Evolutionary conservation across 2,888 invertebrate genomes (phyloP), one percentile per base, ranked within the genome.

Genomic region (Cataglyphis cursor): DNA sequence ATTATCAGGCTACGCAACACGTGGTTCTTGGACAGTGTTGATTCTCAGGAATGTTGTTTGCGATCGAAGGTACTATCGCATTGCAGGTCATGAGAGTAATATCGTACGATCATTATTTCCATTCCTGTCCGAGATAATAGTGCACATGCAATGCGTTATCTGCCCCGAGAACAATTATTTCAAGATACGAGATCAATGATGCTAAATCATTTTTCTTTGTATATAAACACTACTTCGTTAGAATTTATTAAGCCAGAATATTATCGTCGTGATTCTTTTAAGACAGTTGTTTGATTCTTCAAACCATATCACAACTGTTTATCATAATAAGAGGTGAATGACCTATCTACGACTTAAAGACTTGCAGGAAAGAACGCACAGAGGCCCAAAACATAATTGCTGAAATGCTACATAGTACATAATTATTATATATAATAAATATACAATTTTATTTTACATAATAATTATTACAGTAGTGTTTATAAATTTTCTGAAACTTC

Each of bases 81-180:
- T 74, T 61, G 80, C 84, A 75, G 83, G 81, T 81, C 84, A 72
- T 64, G 84, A 88, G 88, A 86, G 80, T 73, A 87, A 54, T 87
- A 86, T 89, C 87, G 84, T 78, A 70, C 76, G 86, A 86, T 87
- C 87, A 89, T 91, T 90, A 90, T 87, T 89, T 89, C 84, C 90
- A 91, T 92, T 92, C 91, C 90, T 81, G 74, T 82, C 51, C 59
- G 83, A 86, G 86, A 90, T 89, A 86, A 85, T 82, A 15, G 15
- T 41, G n/a, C 54, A 8, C 51, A 54, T 84, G 81, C 86, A 44
- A 64, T n/a, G 35, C 38, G 65, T 88, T 86, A 89, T 88, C 86
- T 74, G 12, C 66, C 73, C 54, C 70, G n/a, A 83, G 81, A 87
- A 89, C 87, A 89, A 87, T 87, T 89, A 87, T 72, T 76, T 62